phyloP scores from a whole-genome alignment of 2,797 vertebrate genomes.

The Phataginus tricuspis region DNA sequence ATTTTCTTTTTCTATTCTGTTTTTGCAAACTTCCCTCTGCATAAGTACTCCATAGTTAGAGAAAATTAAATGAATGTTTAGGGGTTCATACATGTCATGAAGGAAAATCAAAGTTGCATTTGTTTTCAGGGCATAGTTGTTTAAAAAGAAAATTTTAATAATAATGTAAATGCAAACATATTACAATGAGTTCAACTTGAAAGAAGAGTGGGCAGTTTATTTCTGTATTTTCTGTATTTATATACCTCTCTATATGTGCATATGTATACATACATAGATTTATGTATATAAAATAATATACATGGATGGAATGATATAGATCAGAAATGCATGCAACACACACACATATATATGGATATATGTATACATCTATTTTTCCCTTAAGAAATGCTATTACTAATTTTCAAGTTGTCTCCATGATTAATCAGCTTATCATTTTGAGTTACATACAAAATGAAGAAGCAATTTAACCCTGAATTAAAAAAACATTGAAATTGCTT shows the following conservation, averaged over 20 bases:
- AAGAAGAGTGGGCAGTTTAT: not conserved
- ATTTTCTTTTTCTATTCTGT: not conserved
- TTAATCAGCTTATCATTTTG: not conserved
- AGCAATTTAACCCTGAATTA: not conserved
- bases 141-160: not conserved
- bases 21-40: not conserved
- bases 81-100: not conserved
- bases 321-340: not conserved
- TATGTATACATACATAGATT: not conserved
- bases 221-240: not conserved
- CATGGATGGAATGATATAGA: not conserved
- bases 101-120: not conserved
- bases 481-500: not conserved
- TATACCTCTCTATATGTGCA: not conserved
- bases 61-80: not conserved
- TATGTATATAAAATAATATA: not conserved
- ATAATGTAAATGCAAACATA: not conserved
- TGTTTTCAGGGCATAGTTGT: not conserved
- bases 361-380: not conserved
- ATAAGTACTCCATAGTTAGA: not conserved
- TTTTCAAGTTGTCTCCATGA: not conserved
- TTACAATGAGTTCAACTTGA: not conserved
- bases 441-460: not conserved
- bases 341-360: rapidly evolving
- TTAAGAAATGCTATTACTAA: not conserved